These are phyloP conservation scores for Lycodopsis pacificus DNA, from an alignment of 2,797 vertebrate species.

Conservation along the genomic window DNA sequence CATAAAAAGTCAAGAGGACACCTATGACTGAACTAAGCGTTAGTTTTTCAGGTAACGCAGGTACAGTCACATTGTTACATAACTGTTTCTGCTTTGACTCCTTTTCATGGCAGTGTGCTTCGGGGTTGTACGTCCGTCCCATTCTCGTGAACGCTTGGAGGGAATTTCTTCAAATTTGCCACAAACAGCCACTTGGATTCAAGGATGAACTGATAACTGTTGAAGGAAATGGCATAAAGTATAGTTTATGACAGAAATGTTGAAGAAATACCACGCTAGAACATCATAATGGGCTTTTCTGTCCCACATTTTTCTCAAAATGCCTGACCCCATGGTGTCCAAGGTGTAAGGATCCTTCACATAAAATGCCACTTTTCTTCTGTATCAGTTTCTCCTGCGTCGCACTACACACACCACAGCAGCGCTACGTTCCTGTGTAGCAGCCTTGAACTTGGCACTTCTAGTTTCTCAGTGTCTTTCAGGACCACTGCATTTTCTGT, in stretches of 20 bases:
- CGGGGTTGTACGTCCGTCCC: not conserved
- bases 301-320: conserved; percentile 2
- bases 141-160: not conserved
- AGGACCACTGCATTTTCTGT: conserved; percentile 54
- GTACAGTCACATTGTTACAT: not conserved
- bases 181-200: not conserved
- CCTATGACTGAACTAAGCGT: not conserved
- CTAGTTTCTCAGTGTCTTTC: conserved; percentile 56
- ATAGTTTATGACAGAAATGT: not conserved
- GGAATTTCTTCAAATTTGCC: not conserved
- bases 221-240: not conserved
- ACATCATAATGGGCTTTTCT: not conserved
- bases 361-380: conserved; percentile 28
- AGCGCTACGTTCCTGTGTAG: conserved; percentile 7
- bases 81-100: not conserved
- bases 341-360: conserved; percentile 29
- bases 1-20: not conserved
- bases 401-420: conserved; percentile 23
- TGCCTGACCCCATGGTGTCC: not conserved
- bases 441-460: conserved; percentile 46
- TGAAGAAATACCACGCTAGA: not conserved
- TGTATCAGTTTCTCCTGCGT: conserved; percentile 36
- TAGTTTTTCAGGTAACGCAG: not conserved
- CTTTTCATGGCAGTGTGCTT: not conserved
- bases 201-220: not conserved